A percentile compares a stretch with the other conserved stretches of the same genome.
Conservation (phyloP, 1,140 invertebrate genomes). For the Hylyphantes graminicola region DNA sequence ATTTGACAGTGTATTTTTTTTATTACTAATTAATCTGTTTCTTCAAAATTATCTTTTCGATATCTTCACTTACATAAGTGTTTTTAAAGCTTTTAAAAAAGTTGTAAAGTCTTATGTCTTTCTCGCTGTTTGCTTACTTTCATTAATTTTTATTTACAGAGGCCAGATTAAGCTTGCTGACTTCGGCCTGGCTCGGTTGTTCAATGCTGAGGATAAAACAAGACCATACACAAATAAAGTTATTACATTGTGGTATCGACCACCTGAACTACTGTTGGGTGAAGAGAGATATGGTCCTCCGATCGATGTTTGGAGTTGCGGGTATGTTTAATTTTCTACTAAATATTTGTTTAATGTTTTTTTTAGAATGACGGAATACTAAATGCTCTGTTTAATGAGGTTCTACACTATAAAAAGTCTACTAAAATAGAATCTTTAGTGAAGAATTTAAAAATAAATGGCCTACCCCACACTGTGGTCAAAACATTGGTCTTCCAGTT, state of each 20-base stretch:
- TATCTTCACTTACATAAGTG: neutral
- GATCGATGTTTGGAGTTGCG: constrained; percentile 99
- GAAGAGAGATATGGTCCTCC: constrained; percentile 98
- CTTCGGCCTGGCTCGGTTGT: constrained; percentile 96
- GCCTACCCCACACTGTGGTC: no score
- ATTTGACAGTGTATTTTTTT: no score
- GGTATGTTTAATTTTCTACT: constrained; percentile 69
- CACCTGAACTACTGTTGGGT: constrained; percentile 95
- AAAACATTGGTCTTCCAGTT: no score
- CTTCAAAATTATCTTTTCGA: neutral
- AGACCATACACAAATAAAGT: constrained; percentile 98
- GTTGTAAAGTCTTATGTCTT: neutral
- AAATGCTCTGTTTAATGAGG: no score
- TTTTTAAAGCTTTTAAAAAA: neutral
- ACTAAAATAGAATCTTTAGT: no score
- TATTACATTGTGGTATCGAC: constrained; percentile 98
- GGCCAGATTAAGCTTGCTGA: constrained; percentile 99
- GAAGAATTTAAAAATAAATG: no score
- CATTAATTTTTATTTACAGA: constrained; percentile 72
- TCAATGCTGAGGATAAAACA: constrained; percentile 93
- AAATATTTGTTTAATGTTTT: no score
- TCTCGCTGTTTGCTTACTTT: neutral
- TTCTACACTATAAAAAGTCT: no score
- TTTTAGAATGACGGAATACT: no score
- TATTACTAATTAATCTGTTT: no score